phyloP scores from a whole-genome alignment of 2,797 vertebrate genomes.

The Microcaecilia unicolor region DNA sequence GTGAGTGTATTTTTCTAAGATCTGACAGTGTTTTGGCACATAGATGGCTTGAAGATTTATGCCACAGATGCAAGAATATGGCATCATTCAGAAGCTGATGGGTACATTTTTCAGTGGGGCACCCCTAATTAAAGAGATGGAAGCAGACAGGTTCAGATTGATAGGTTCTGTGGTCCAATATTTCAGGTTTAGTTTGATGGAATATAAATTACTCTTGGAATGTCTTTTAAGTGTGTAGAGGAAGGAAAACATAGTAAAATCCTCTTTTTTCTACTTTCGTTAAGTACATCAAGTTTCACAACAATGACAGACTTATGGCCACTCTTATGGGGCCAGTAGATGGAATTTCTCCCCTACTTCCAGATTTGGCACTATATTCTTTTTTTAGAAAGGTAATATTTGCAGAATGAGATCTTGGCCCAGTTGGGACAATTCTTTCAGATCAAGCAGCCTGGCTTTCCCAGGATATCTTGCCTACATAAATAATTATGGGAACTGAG shows the following conservation, averaged over 20 bases:
- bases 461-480: too few relatives aligned
- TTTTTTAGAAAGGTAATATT: too few relatives aligned
- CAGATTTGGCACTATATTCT: too few relatives aligned
- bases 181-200: conserved; percentile 48
- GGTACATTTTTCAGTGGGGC: conserved; percentile 54
- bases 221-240: conserved; percentile 22
- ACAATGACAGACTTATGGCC: too few relatives aligned
- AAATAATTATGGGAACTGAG: too few relatives aligned
- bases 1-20: conserved; percentile 50
- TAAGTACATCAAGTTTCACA: too few relatives aligned
- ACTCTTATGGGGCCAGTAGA: too few relatives aligned
- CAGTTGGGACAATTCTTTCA: too few relatives aligned
- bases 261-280: too few relatives aligned
- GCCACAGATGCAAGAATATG: conserved; percentile 40
- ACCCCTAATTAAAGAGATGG: conserved; percentile 53
- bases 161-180: conserved; percentile 44
- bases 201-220: conserved; percentile 47
- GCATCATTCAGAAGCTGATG: conserved; percentile 44
- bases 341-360: too few relatives aligned
- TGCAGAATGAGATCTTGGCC: too few relatives aligned
- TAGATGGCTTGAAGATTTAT: conserved; percentile 53
- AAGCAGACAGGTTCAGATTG: conserved; percentile 44
- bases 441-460: too few relatives aligned
- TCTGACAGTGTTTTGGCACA: conserved; percentile 53
- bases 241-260: not conserved